Percentiles rank a stretch among this genome's conserved stretches.
These are phyloP conservation scores for Palythoa grandis DNA, from an alignment of 92 coral and sea anemone genomes.

Conservation along the genomic window DNA sequence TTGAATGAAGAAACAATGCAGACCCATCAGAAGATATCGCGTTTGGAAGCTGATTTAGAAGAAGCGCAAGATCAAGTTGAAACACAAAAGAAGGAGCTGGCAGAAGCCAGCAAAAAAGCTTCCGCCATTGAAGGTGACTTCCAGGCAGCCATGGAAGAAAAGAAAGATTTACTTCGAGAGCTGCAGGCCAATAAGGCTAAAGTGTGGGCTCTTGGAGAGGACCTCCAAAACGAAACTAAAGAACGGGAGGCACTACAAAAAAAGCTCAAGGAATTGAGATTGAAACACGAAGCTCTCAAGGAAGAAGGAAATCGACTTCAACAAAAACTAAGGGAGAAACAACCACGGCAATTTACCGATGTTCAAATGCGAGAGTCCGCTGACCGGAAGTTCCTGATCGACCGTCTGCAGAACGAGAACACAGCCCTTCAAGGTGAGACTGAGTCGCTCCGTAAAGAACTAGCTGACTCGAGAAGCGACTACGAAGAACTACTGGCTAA, in stretches of 20 bases:
- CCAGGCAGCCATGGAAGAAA: slow-evolving; percentile 44
- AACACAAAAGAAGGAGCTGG: slow-evolving; percentile 46
- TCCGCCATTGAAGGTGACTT: slow-evolving; percentile 50
- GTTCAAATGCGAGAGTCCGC: slow-evolving; percentile 58
- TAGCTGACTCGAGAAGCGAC: slow-evolving; percentile 49
- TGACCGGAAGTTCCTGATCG: slow-evolving; percentile 55
- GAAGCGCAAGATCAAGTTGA: slow-evolving; percentile 54
- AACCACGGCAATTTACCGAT: slow-evolving; percentile 45
- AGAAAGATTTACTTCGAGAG: slow-evolving; percentile 59
- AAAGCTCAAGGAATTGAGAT: slow-evolving; percentile 48
- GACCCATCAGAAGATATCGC: slow-evolving; percentile 57
- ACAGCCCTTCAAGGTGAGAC: slow-evolving; percentile 46
- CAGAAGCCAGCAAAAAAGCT: slow-evolving; percentile 47
- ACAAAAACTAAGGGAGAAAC: slow-evolving; percentile 60
- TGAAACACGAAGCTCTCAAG: slow-evolving; percentile 51
- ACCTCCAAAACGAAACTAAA: slow-evolving; percentile 54
- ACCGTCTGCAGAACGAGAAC: slow-evolving; percentile 58
- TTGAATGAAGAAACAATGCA: slow-evolving; percentile 60
- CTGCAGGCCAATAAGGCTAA: slow-evolving; percentile 61
- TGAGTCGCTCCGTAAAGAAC: slow-evolving; percentile 51
- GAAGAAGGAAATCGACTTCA: slow-evolving; percentile 61
- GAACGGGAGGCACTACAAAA: slow-evolving; percentile 57
- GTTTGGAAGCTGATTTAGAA: slow-evolving; percentile 54
- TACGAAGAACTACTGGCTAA: slow-evolving; percentile 48
- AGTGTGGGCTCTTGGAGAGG: slow-evolving; percentile 56